Conservation (phyloP, 2,113 vertebrate genomes). For the Taxidea taxus region DNA sequence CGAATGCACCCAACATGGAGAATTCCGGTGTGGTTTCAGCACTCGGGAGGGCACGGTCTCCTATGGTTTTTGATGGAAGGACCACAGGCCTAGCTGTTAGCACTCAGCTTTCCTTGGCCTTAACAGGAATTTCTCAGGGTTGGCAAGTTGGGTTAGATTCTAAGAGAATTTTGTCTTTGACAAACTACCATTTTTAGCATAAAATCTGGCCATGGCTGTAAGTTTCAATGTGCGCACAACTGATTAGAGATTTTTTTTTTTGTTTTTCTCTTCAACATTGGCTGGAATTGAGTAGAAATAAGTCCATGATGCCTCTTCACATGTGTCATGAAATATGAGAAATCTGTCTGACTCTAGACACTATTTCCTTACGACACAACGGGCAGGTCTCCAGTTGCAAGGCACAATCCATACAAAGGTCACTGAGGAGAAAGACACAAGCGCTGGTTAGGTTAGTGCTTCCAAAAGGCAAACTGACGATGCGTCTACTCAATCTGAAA, state of each 20-base stretch:
- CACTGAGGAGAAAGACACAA: conserved; percentile 83
- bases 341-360: conserved; percentile 97
- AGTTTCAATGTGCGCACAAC: conserved; percentile 71
- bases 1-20: conserved; percentile 63
- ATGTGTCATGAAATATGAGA: conserved; percentile 98
- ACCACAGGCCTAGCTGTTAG: conserved; percentile 70
- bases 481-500: background rate
- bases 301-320: conserved; percentile 77
- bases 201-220: conserved; percentile 80
- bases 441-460: conserved; percentile 7
- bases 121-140: conserved; percentile 58
- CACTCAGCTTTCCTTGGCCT: conserved; percentile 63
- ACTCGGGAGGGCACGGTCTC: conserved; percentile 64
- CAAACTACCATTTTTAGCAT: conserved; percentile 79
- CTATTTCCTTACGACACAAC: conserved; percentile 98
- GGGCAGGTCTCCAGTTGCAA: conserved; percentile 99
- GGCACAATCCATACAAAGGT: conserved; percentile 99
- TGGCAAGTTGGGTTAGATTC: conserved; percentile 74
- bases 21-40: conserved; percentile 78
- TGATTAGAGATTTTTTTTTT: conserved; percentile 75
- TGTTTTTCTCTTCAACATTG: conserved; percentile 77
- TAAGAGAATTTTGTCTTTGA: conserved; percentile 77
- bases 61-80: conserved; percentile 67
- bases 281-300: conserved; percentile 77
- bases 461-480: background rate